Conservation (phyloP, 1,140 invertebrate genomes). For the Sitobion miscanthi region DNA sequence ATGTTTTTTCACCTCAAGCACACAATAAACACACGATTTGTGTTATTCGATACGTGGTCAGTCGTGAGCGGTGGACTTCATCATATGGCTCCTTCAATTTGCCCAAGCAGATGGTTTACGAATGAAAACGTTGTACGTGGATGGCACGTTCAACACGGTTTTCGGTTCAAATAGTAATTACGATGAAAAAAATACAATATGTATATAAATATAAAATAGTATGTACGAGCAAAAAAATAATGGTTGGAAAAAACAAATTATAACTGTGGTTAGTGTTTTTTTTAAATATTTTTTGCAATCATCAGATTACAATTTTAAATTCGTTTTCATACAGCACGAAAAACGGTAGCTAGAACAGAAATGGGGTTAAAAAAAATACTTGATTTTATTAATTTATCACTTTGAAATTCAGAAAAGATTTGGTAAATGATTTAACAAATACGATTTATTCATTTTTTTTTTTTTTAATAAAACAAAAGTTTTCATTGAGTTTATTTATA, state of each 20-base stretch:
- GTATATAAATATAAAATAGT: background rate
- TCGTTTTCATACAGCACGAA: background rate
- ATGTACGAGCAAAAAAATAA: background rate
- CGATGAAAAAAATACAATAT: background rate
- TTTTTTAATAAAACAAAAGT: background rate
- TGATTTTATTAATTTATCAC: background rate
- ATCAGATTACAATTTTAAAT: slow-evolving; percentile 20
- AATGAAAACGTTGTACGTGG: background rate
- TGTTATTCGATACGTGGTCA: background rate
- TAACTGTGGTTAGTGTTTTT: background rate
- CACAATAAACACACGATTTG: background rate
- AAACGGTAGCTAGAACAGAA: background rate
- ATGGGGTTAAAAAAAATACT: background rate
- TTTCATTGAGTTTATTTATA: background rate
- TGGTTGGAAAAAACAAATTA: background rate
- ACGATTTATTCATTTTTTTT: background rate
- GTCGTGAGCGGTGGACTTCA: background rate
- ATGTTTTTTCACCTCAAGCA: background rate
- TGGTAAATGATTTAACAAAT: background rate
- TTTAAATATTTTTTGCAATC: background rate
- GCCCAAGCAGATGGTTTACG: background rate
- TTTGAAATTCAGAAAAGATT: background rate
- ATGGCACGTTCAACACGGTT: background rate
- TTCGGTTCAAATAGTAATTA: background rate
- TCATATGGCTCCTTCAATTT: background rate